These are phyloP conservation scores for Holcopasites calliopsidis DNA, from an alignment of 1,140 invertebrate species.

Conservation along the genomic window DNA sequence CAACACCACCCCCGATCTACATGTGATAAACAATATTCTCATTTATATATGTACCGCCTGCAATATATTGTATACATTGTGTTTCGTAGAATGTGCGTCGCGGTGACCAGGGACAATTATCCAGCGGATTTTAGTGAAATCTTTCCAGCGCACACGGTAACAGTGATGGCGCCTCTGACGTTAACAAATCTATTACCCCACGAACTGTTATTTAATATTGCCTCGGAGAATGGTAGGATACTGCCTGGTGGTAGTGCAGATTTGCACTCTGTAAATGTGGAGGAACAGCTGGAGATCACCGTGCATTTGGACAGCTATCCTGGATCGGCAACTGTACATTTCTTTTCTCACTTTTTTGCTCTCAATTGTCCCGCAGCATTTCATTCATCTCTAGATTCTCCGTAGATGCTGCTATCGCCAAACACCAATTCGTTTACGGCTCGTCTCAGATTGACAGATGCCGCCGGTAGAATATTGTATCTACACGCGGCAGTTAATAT, in stretches of 20 bases:
- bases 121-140: conserved; percentile 82
- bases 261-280: conserved; percentile 80
- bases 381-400: not conserved
- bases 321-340: conserved; percentile 82
- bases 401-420: conserved; percentile 74
- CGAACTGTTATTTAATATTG: conserved; percentile 85
- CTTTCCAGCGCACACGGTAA: conserved; percentile 92
- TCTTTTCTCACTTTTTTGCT: not conserved
- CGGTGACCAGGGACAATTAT: conserved; percentile 89
- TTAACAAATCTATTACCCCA: conserved; percentile 89
- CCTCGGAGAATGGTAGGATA: conserved; percentile 81
- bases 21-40: too few species aligned
- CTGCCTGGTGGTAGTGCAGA: conserved; percentile 82
- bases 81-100: conserved; percentile 87
- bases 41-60: too few species aligned
- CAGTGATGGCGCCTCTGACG: conserved; percentile 90
- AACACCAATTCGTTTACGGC: conserved; percentile 78
- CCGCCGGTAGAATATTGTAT: conserved; percentile 85
- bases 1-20: too few species aligned
- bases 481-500: conserved; percentile 84
- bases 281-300: conserved; percentile 85
- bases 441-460: conserved; percentile 85
- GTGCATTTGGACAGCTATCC: conserved; percentile 92
- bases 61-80: too few species aligned
- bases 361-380: not conserved